These are phyloP conservation scores for Rhagium mordax DNA, from an alignment of 2,888 invertebrate genomes.

Conservation along the genomic window DNA sequence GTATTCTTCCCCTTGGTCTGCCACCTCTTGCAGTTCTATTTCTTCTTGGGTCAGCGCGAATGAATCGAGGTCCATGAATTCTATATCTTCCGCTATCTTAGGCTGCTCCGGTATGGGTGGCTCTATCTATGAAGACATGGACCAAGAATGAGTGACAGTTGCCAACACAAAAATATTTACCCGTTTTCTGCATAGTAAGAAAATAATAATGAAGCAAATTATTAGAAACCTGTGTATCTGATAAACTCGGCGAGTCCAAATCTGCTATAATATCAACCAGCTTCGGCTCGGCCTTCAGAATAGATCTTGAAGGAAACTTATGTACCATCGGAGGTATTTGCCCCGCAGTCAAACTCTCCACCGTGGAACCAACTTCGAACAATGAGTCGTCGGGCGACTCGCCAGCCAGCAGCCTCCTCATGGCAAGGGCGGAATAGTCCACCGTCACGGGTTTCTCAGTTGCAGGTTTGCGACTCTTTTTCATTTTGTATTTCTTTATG, in stretches of 20 bases:
- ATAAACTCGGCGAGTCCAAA: conserved; percentile 76
- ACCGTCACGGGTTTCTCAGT: conserved; percentile 63
- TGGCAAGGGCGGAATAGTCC: conserved; percentile 57
- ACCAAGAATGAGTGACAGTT: no score
- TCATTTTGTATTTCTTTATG: conserved; percentile 62
- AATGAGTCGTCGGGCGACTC: conserved; percentile 59
- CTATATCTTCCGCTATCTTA: conserved; percentile 58
- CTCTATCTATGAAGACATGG: conserved; percentile 54
- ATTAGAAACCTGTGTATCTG: conserved; percentile 73
- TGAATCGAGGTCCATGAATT: conserved; percentile 63
- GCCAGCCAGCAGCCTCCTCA: conserved; percentile 60
- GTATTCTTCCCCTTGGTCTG: conserved; percentile 62
- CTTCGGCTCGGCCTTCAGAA: conserved; percentile 50
- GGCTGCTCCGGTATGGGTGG: conserved; percentile 70
- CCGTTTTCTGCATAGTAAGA: no score
- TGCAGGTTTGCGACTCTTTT: conserved; percentile 62
- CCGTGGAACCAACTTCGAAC: conserved; percentile 63
- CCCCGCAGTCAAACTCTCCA: conserved; percentile 63
- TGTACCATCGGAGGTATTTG: conserved; percentile 59
- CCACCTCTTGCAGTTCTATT: conserved; percentile 57
- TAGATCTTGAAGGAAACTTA: conserved; percentile 51
- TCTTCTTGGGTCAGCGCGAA: conserved; percentile 66
- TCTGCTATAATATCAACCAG: conserved; percentile 61
- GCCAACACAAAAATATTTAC: no score
- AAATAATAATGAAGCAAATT: no score